A percentile compares a stretch with the other conserved stretches of the same genome.
These are phyloP conservation scores for Calypte anna DNA, from an alignment of 2,113 vertebrate species.

Conservation along the genomic window DNA sequence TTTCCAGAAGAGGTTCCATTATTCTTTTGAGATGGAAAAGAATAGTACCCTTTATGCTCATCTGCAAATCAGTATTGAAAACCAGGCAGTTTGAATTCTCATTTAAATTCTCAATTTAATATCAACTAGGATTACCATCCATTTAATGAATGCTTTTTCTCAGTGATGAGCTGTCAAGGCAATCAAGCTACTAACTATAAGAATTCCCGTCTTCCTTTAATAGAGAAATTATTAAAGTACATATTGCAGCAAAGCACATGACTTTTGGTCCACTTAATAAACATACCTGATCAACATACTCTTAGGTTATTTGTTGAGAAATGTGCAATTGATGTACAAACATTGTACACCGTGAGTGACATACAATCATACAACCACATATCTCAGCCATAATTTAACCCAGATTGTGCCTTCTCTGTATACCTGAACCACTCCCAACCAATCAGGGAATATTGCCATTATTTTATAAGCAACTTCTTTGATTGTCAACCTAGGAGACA, in stretches of 20 bases:
- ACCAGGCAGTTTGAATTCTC: background rate
- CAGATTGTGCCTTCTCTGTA: background rate
- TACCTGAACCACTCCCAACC: background rate
- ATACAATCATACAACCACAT: background rate
- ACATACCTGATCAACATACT: fast-evolving
- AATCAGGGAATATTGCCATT: background rate
- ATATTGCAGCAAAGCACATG: background rate
- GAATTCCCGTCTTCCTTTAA: background rate
- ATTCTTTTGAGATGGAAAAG: background rate
- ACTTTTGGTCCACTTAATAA: background rate
- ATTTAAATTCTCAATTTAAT: background rate
- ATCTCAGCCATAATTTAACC: background rate
- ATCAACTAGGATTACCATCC: background rate
- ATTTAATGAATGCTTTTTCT: background rate
- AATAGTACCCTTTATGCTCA: background rate
- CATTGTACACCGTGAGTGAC: too few relatives aligned
- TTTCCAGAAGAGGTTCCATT: background rate
- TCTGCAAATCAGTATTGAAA: background rate
- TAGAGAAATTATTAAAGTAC: background rate
- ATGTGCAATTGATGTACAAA: background rate
- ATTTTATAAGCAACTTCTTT: background rate
- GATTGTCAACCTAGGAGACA: background rate
- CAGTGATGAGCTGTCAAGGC: background rate
- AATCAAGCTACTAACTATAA: background rate
- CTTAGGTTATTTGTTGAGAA: background rate